These are phyloP conservation scores for Calephelis nemesis DNA, from an alignment of 1,140 invertebrate species.

Conservation along the genomic window DNA sequence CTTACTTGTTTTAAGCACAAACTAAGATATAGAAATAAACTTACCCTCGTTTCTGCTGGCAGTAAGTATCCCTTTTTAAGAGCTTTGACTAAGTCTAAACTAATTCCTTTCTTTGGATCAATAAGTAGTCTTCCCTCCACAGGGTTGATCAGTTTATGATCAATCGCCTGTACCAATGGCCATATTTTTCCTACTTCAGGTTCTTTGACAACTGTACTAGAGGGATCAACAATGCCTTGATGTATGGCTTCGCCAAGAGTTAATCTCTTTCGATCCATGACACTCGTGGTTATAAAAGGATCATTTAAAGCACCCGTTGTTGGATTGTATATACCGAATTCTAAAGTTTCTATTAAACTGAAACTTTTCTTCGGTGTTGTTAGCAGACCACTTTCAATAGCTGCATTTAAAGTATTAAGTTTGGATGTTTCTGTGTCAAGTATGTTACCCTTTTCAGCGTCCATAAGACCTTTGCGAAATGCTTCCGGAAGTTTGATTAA, in stretches of 20 bases:
- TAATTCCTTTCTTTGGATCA: slow-evolving; percentile 81
- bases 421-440: slow-evolving; percentile 90
- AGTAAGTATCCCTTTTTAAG: slow-evolving; percentile 91
- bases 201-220: slow-evolving; percentile 90
- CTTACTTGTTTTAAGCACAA: slow-evolving; percentile 69
- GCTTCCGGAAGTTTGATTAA: slow-evolving; percentile 92
- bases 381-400: slow-evolving; percentile 88
- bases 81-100: slow-evolving; percentile 92
- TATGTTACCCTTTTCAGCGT: slow-evolving; percentile 91
- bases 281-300: slow-evolving; percentile 86
- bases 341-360: slow-evolving; percentile 89
- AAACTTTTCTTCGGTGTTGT: slow-evolving; percentile 88
- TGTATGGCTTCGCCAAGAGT: slow-evolving; percentile 89
- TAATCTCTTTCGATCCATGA: slow-evolving; percentile 84
- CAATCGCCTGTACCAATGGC: slow-evolving; percentile 89
- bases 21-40: slow-evolving; percentile 68
- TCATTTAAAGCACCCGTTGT: slow-evolving; percentile 88
- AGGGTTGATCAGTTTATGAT: slow-evolving; percentile 87
- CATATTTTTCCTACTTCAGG: slow-evolving; percentile 86
- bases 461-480: slow-evolving; percentile 91
- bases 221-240: slow-evolving; percentile 90
- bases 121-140: slow-evolving; percentile 84
- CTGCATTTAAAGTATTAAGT: slow-evolving; percentile 85
- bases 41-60: slow-evolving; percentile 95
- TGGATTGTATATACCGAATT: slow-evolving; percentile 90